phyloP scores from a whole-genome alignment of 2,797 vertebrate species.

The Steatocranus sp. region DNA sequence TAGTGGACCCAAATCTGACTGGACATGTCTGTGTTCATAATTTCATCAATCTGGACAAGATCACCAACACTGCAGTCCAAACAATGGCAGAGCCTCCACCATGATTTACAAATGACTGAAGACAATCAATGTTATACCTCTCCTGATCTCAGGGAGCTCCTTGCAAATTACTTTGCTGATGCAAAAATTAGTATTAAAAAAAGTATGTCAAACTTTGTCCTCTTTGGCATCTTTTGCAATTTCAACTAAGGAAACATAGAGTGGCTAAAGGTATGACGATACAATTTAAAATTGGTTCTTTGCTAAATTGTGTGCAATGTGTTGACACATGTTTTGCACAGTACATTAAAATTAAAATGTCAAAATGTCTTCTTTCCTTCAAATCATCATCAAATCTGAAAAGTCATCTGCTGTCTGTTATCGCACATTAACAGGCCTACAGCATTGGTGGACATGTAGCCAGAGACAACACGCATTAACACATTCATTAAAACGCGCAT shows the following conservation, averaged over 20 bases:
- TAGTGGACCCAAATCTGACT: neutral
- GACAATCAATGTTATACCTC: neutral
- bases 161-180: neutral
- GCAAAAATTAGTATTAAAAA: neutral
- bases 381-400: neutral
- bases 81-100: neutral
- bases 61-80: neutral
- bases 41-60: neutral
- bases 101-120: neutral
- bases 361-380: neutral
- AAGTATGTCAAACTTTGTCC: neutral
- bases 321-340: neutral
- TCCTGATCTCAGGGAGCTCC: neutral
- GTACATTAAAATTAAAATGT: neutral
- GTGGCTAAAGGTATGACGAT: neutral
- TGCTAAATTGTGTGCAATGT: neutral
- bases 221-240: neutral
- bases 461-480: neutral
- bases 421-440: neutral
- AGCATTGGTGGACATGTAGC: neutral
- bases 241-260: neutral
- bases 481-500: neutral
- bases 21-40: neutral
- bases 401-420: neutral
- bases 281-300: neutral